phyloP scores from a whole-genome alignment of 2,888 invertebrate species.

The Ornithoptera priamus region DNA sequence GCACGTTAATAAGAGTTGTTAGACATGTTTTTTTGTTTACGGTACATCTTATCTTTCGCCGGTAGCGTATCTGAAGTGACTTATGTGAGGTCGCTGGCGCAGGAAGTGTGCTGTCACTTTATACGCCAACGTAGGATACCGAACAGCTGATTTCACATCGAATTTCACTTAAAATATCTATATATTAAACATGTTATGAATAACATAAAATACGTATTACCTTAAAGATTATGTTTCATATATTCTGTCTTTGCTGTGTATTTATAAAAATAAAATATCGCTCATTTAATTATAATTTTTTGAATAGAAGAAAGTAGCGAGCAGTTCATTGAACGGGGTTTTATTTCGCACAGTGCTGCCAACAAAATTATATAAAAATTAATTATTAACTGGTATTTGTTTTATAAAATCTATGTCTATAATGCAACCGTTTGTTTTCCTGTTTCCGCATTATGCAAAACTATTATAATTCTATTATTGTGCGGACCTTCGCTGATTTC shows the following conservation, averaged over 20 bases:
- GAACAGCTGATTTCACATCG: constrained; percentile 13
- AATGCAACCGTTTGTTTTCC: constrained; percentile 19
- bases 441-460: constrained; percentile 27
- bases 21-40: constrained; percentile 38
- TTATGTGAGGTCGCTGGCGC: constrained; percentile 43
- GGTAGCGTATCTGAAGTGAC: constrained; percentile 48
- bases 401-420: constrained; percentile 9
- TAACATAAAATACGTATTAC: too few relatives aligned
- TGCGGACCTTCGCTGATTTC: constrained; percentile 15
- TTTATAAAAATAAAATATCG: too few relatives aligned
- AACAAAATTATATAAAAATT: neutral
- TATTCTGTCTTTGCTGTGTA: too few relatives aligned
- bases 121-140: constrained; percentile 35
- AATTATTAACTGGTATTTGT: neutral
- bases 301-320: too few relatives aligned
- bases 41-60: constrained; percentile 55
- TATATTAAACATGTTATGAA: too few relatives aligned
- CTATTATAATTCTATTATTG: constrained; percentile 22
- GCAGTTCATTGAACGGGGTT: too few relatives aligned
- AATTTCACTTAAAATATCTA: too few relatives aligned
- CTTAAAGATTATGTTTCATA: too few relatives aligned
- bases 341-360: neutral
- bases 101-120: constrained; percentile 40
- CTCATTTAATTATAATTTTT: too few relatives aligned
- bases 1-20: neutral